Conservation (phyloP, 2,888 invertebrate genomes). For the Campopleginae sp. region DNA sequence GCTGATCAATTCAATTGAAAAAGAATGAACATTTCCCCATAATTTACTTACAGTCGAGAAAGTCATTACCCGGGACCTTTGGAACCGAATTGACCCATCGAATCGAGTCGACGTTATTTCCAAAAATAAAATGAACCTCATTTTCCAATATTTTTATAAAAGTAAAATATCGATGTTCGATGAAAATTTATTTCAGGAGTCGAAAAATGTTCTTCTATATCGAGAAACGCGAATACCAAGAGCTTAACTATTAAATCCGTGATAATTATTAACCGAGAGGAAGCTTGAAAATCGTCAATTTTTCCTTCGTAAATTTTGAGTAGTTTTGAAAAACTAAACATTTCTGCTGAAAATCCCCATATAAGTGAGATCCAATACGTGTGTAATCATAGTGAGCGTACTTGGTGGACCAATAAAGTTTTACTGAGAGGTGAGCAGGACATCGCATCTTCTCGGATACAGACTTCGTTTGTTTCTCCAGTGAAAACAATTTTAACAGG, state of each 20-base stretch:
- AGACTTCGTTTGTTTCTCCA: constrained; percentile 38
- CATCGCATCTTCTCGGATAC: constrained; percentile 29
- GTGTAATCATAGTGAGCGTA: constrained; percentile 9
- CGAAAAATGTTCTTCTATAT: neutral
- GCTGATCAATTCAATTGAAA: neutral
- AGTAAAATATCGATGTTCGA: neutral
- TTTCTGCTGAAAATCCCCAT: neutral
- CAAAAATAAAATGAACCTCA: neutral
- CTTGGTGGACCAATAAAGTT: constrained; percentile 42
- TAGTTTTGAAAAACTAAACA: neutral
- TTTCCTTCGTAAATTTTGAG: neutral
- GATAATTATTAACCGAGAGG: neutral
- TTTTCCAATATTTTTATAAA: neutral
- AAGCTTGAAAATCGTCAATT: neutral
- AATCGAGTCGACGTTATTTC: neutral
- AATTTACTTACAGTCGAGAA: neutral
- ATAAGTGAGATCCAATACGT: constrained; percentile 7
- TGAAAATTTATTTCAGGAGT: neutral
- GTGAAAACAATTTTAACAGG: constrained; percentile 41
- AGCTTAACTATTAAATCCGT: neutral
- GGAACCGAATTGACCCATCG: neutral
- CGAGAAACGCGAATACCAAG: neutral
- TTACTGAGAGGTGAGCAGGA: constrained; percentile 27
- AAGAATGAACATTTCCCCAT: neutral
- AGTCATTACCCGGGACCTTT: neutral